Percentiles rank a stretch among this genome's conserved stretches.
phyloP scores from a whole-genome alignment of 2,797 vertebrate genomes.

The Phataginus tricuspis region DNA sequence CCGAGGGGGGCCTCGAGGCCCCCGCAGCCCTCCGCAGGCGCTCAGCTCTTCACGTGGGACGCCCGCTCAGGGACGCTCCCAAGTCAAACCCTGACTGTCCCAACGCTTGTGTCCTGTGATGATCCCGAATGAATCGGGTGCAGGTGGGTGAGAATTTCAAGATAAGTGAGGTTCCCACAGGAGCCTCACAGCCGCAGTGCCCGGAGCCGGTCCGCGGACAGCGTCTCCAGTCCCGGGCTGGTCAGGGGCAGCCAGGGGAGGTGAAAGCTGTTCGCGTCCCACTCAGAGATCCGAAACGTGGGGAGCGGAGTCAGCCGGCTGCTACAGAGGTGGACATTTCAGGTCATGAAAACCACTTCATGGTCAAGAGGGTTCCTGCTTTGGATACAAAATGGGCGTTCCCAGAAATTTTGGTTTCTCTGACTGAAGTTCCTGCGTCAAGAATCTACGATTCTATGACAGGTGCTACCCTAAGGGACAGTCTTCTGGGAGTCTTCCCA shows the following conservation, averaged over 20 bases:
- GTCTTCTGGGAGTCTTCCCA: background rate
- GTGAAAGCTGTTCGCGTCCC: background rate
- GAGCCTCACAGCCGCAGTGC: background rate
- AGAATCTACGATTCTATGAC: background rate
- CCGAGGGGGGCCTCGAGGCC: background rate
- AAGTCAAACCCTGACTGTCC: background rate
- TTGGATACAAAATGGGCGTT: background rate
- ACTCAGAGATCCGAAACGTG: background rate
- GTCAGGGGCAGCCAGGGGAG: background rate
- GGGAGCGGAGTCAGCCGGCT: background rate
- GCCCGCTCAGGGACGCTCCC: background rate
- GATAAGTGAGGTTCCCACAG: background rate
- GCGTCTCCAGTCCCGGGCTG: background rate
- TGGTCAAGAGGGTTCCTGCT: background rate
- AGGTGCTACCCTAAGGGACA: background rate
- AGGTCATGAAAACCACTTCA: background rate
- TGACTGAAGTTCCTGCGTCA: background rate
- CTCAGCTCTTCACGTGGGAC: background rate
- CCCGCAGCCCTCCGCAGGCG: accelerated
- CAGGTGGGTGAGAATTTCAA: background rate
- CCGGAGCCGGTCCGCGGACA: background rate
- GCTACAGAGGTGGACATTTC: background rate
- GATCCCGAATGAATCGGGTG: background rate
- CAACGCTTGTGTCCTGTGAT: background rate
- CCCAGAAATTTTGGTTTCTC: background rate